Evolutionary conservation across 2,797 vertebrate species (phyloP), one percentile per base, ranked within the genome.

Genomic region (Tapirus indicus): DNA sequence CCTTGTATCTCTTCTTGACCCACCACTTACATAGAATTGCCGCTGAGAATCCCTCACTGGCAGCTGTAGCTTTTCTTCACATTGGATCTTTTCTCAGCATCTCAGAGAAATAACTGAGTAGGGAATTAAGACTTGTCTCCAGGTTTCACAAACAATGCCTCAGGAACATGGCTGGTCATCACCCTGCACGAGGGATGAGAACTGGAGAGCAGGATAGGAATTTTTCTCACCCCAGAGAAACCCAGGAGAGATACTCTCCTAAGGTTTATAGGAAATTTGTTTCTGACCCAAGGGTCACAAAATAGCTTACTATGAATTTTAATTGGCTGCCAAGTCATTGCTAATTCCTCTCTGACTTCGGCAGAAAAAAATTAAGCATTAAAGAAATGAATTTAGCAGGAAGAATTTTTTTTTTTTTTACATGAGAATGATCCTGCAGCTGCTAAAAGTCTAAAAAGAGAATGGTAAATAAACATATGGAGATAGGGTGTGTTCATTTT

Each of bases 291-390:
- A 54, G 41, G 96, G 94, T 97, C 94, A 97, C 89, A 88, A 85
- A 96, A 93, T 29, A 82, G 87, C 92, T 95, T 83, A 90, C 58
- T 92, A 44, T 96, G 96, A 97, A 97, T 95, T 95, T 97, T 98
- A 97, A 97, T 93, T 95, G 88, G 75, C 77, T 96, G 87, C 74
- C 77, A 93, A 92, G 91, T 90, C 96, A 94, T 93, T 96, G 94
- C 84, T 95, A 95, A 95, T 94, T 97, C 90, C 68, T 91, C 64
- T 93, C 92, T 83, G 60, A 91, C 80, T 97, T 72, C 69, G 47
- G 52, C 66, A 96, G 80, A 38, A 95, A 96, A 95, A 90, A 92
- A 58, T 14, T 35, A 89, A 94, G 54, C 71, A 77, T 94, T 96
- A 90, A 89, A 78, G 74, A 88, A 91, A 91, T 71, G 71, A 96